These are phyloP conservation scores for Neosalanx taihuensis DNA, from an alignment of 2,797 vertebrate species.

Conservation along the genomic window DNA sequence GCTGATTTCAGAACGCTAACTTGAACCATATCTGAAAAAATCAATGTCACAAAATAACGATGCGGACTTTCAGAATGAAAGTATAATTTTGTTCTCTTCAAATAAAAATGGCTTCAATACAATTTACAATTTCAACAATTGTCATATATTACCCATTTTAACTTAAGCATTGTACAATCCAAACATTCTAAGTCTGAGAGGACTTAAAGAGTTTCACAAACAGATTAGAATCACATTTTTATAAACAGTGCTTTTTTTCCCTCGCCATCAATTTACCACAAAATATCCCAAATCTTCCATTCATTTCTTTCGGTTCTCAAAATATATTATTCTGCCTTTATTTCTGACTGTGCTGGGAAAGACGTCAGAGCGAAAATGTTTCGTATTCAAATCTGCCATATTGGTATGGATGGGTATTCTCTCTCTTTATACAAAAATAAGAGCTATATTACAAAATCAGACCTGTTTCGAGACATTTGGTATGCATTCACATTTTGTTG, in stretches of 20 bases:
- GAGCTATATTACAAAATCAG: constrained; percentile 71
- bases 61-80: neutral
- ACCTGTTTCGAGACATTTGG: constrained; percentile 40
- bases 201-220: constrained; percentile 1
- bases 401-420: constrained; percentile 31
- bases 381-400: constrained; percentile 31
- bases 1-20: neutral
- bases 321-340: constrained; percentile 12
- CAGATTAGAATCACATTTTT: constrained; percentile 32
- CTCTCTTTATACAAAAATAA: constrained; percentile 68
- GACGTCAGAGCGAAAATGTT: constrained; percentile 39
- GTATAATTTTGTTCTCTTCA: constrained; percentile 6
- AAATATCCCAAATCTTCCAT: constrained; percentile 34
- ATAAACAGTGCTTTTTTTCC: constrained; percentile 44
- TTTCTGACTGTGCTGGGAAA: constrained; percentile 28
- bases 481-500: constrained; percentile 46
- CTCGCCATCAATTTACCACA: constrained; percentile 4
- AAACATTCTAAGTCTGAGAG: constrained; percentile 1
- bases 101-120: constrained; percentile 13
- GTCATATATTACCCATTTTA: constrained; percentile 14
- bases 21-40: neutral
- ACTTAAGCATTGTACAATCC: constrained; percentile 12
- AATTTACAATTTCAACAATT: constrained; percentile 16
- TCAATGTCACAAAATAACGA: constrained; percentile 2
- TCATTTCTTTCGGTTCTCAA: neutral